Conservation (phyloP, 2,113 vertebrate species). For the Protobothrops flavoviridis region DNA sequence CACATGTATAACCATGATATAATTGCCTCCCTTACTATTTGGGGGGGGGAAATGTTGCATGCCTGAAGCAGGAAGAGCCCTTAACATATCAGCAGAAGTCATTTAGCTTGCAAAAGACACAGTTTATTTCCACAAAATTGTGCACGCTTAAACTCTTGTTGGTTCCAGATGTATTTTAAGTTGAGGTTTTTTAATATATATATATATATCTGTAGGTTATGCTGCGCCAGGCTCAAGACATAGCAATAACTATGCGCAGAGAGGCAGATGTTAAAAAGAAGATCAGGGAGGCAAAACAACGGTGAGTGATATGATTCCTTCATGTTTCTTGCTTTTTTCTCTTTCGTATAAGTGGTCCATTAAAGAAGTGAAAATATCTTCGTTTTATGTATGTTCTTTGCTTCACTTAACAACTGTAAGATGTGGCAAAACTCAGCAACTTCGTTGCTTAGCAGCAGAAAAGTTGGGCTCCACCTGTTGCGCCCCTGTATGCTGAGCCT, state of each 20-base stretch:
- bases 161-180: not conserved
- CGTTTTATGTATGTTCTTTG: no score
- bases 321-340: not conserved
- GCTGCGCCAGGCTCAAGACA: slow-evolving; percentile 89
- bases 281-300: slow-evolving; percentile 90
- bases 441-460: no score
- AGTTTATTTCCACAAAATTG: not conserved
- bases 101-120: not conserved
- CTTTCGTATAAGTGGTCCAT: not conserved
- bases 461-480: no score
- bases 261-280: slow-evolving; percentile 92
- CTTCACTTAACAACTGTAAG: not conserved
- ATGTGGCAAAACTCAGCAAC: not conserved
- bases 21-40: not conserved
- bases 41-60: not conserved
- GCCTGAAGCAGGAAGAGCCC: not conserved
- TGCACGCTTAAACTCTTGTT: not conserved
- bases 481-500: not conserved
- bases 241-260: slow-evolving; percentile 81
- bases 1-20: not conserved
- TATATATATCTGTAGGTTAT: slow-evolving; percentile 69
- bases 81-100: no score
- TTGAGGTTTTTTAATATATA: not conserved
- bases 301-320: slow-evolving; percentile 66
- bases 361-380: not conserved